Evolutionary conservation across 2,888 invertebrate species (phyloP), one percentile per base, ranked within the genome.

Genomic region (Malachius bipustulatus): DNA sequence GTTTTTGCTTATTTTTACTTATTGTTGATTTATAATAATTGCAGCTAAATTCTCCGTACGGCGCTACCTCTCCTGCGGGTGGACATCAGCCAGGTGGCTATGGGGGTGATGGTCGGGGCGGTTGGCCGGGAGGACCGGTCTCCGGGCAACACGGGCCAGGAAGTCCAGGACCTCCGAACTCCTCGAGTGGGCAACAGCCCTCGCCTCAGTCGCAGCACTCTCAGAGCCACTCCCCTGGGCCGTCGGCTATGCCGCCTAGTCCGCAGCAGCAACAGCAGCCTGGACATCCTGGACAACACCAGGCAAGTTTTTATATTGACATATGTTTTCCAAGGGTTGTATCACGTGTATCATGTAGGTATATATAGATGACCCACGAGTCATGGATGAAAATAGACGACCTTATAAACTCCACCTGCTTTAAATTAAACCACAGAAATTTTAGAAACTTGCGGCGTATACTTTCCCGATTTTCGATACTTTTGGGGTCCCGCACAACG

Each of bases 221-320:
- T 37, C 60, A 58, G 35, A 62, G 62, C 44, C 63, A 62, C 49
- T 62, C 62, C 30, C 63, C 62, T 38, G 72, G 70, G 26, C 69
- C 71, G 37, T 67, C 67, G 48, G 67, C 69, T 41, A 61, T 71
- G 41, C 61, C 63, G 30, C 72, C 73, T 35, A 71, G 71, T 45
- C 68, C 73, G 28, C 73, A 72, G 54, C 70, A 70, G 36, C 71
- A 71, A 48, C 73, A 72, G 54, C 70, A 70, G 36, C 71, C 71
- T 48, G 38, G 34, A 29, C 37, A 35, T 33, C 38, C 35, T 19
- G 16, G 16, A 29, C 56, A 57, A 43, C 51, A 52, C 39, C 58
- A 50, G 47, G 52, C 51, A 47, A 43, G 50, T 40, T 26, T 14
- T 26, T 9, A 12, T 15, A 6, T 28, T 8, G 4, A 28, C n/a